Base-by-base conservation (phyloP, 2,888 invertebrate species). In the Caenorhabditis parvicauda region DNA sequence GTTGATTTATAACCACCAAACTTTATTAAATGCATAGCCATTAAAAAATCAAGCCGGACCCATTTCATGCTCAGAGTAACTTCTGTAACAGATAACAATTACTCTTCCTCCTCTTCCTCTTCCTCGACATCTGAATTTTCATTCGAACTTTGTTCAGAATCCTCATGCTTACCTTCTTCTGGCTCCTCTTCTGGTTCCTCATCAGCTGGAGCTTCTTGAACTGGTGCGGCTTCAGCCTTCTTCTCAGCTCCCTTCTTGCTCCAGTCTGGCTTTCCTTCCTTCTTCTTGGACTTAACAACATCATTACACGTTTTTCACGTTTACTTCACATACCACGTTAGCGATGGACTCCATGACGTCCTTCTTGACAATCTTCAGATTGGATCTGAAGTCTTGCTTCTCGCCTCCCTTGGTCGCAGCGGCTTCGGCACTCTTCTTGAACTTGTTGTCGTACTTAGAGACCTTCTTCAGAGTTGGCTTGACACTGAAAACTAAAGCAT, bases 391-490 rank as follows among this genome's bases (percentile, higher is more conserved):
- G 54, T 69, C 65, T 48, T 57, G 54, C 21, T 47, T 52, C 29
- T 28, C 50, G 46, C 56, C 62, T n/a, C 55, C 58, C 41, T 60
- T 57, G 45, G 25, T 42, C n/a, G n/a, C n/a, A n/a, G n/a, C n/a
- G n/a, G n/a, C n/a, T 28, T 55, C 64, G 14, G 32, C 64, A 41
- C 49, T 53, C 50, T 69, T 60, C 72, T 78, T 79, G 74, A 78
- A 78, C 52, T 95, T 93, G 89, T 95, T 93, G 86, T 94, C 94
- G 86, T 93, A 94, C 87, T 98, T 98, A 86, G 96, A 95, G 77
- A 98, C 95, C 88, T 98, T 98, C 87, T 96, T 96, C 86, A 98
- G 64, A 37, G 77, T 59, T 17, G 79, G 79, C 65, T 79, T 79
- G 28, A 79, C 79, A 63, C 77, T 77, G 54, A 57, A 74, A 67